Conservation (phyloP, 2,797 vertebrate genomes). For the Glyptemys insculpta region DNA sequence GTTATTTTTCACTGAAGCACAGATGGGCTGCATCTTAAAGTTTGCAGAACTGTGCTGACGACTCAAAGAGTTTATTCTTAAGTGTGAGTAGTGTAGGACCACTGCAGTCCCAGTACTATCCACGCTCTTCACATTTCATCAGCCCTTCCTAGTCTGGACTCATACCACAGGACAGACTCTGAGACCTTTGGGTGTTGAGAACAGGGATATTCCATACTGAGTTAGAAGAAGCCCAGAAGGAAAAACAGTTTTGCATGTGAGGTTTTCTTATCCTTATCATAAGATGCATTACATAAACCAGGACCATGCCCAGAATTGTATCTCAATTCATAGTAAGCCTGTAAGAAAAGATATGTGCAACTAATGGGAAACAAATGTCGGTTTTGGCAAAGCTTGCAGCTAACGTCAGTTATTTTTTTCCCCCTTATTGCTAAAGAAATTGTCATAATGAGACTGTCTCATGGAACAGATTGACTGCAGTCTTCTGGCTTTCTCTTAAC, state of each 20-base stretch:
- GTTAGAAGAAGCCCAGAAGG: constrained; percentile 24
- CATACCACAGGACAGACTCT: neutral
- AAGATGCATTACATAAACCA: constrained; percentile 62
- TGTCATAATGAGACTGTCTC: constrained; percentile 38
- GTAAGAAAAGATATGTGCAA: constrained; percentile 59
- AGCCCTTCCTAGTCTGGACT: neutral
- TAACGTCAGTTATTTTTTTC: constrained; percentile 73
- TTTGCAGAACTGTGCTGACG: neutral
- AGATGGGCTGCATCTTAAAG: neutral
- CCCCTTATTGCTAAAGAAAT: constrained; percentile 53
- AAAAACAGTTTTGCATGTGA: constrained; percentile 22
- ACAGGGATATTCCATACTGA: constrained; percentile 20
- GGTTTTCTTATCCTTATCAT: constrained; percentile 55
- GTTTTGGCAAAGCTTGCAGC: constrained; percentile 72
- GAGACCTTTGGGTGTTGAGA: neutral
- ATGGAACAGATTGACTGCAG: constrained; percentile 47
- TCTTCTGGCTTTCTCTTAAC: constrained; percentile 69
- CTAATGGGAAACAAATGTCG: constrained; percentile 82
- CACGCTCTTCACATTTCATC: neutral
- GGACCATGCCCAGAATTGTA: constrained; percentile 30
- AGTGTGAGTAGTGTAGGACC: neutral
- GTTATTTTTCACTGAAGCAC: neutral
- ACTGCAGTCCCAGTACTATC: neutral
- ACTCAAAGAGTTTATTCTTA: neutral
- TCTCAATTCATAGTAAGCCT: constrained; percentile 49